Percentiles rank a stretch among this genome's conserved stretches.
phyloP scores from a whole-genome alignment of 2,888 invertebrate species.

The Anorthoa munda region DNA sequence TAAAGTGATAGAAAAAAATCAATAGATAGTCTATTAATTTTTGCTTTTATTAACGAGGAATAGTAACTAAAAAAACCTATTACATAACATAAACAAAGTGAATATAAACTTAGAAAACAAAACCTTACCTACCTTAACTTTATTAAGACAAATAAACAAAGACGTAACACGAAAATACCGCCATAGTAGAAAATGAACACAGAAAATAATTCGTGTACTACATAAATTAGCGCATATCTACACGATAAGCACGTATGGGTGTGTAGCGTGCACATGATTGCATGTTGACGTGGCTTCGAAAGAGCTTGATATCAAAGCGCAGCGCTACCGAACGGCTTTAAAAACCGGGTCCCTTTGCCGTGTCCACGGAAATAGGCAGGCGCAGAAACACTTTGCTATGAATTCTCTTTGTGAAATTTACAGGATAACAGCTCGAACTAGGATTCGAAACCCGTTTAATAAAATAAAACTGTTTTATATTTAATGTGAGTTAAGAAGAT shows the following conservation, averaged over 20 bases:
- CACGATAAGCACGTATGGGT: conserved; percentile 57
- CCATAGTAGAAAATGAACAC: conserved; percentile 22
- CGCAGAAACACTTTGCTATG: conserved; percentile 55
- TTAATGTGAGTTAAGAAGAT: neutral
- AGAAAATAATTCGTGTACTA: conserved; percentile 45
- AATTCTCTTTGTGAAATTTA: conserved; percentile 45
- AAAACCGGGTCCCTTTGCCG: conserved; percentile 76
- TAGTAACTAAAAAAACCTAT: neutral
- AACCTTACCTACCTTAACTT: neutral
- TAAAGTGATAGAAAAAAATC: neutral
- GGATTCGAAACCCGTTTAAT: neutral
- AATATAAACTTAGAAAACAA: neutral
- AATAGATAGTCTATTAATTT: neutral
- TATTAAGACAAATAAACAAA: conserved; percentile 6
- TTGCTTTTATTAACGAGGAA: neutral
- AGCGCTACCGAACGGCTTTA: conserved; percentile 72
- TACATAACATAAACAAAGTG: neutral
- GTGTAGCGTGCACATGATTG: conserved; percentile 75
- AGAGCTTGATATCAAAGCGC: conserved; percentile 81
- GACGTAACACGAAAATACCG: conserved; percentile 17
- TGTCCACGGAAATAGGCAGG: conserved; percentile 73
- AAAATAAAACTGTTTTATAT: neutral
- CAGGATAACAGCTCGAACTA: conserved; percentile 9
- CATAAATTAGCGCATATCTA: conserved; percentile 63
- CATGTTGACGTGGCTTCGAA: conserved; percentile 74